Base-by-base conservation (phyloP, 2,113 vertebrate species). In the Microcebus ravelobensis region DNA sequence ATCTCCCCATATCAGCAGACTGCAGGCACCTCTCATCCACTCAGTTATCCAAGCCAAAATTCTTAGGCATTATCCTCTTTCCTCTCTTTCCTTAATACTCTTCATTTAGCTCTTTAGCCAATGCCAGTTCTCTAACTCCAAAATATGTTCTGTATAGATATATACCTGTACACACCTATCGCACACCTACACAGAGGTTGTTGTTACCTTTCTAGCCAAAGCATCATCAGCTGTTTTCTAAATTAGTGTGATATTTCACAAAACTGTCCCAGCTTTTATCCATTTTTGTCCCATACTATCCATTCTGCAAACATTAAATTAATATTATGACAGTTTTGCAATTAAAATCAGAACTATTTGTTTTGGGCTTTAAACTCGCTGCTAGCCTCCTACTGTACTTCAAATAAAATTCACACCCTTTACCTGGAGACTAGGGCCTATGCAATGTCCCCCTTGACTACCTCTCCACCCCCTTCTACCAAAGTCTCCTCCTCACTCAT, bases 1-100 rank as follows among this genome's bases (percentile, higher is more conserved):
- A 14, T 10, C 17, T 27, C 31, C 0, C 1, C 34, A 45, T n/a
- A 10, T 68, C 36, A n/a, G 12, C 1, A 45, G 2, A 14, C 15
- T 12, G 3, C 15, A 82, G 14, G 4, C 3, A 71, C 5, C 5
- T 21, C 4, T 61, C 17, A 9, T 45, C 36, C 39, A 76, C 3
- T 55, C n/a, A 73, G 2, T 15, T 21, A 0, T 8, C 74, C 42
- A 81, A 68, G 31, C 29, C 25, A 48, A 84, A 57, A 48, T 42
- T 5, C 2, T 57, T 82, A 45, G 13, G 0, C 3, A 39, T 50
- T 70, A 48, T 21, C 5, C 17, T 67, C n/a, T 65, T 67, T 85
- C 42, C 45, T 89, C 52, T 45, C 23, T 36, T 87, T 79, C 11
- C 21, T 93, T 48, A 31, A 13, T 71, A n/a, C 0, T 0, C 29